Evolutionary conservation across 2,113 vertebrate species (phyloP).

Genomic region (Vulpes vulpes): DNA sequence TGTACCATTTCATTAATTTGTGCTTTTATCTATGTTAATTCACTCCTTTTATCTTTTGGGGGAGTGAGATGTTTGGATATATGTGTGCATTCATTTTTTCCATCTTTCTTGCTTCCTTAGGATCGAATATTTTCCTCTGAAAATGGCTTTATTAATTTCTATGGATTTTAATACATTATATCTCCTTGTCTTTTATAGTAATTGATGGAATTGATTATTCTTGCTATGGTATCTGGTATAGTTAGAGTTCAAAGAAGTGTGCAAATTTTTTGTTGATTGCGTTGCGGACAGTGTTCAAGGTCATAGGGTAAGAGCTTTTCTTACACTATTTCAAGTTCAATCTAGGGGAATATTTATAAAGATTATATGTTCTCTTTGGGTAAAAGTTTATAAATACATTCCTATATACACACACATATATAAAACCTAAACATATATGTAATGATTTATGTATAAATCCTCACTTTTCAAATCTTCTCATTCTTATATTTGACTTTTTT

Average conservation of each 20-base stretch:
- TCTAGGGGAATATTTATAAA: slow-evolving; percentile 50
- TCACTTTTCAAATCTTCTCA: background rate
- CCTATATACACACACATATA: background rate
- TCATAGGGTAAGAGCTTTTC: background rate
- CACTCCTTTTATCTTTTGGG: background rate
- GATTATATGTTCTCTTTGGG: slow-evolving; percentile 11
- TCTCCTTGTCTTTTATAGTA: background rate
- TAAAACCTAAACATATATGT: background rate
- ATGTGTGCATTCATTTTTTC: background rate
- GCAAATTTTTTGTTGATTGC: background rate
- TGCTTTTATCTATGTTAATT: slow-evolving; percentile 21
- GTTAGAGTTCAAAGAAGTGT: background rate
- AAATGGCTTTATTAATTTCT: background rate
- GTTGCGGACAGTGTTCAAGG: background rate
- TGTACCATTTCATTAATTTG: background rate
- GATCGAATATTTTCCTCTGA: background rate
- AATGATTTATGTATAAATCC: background rate
- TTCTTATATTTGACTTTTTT: slow-evolving; percentile 45
- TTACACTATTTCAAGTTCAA: background rate
- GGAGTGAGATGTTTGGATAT: background rate
- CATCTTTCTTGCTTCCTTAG: background rate
- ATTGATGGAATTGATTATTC: slow-evolving; percentile 37
- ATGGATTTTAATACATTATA: background rate
- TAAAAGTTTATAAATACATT: background rate
- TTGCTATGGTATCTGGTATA: background rate